phyloP scores from a whole-genome alignment of 2,113 vertebrate genomes.

The Melanerpes aurifrons region DNA sequence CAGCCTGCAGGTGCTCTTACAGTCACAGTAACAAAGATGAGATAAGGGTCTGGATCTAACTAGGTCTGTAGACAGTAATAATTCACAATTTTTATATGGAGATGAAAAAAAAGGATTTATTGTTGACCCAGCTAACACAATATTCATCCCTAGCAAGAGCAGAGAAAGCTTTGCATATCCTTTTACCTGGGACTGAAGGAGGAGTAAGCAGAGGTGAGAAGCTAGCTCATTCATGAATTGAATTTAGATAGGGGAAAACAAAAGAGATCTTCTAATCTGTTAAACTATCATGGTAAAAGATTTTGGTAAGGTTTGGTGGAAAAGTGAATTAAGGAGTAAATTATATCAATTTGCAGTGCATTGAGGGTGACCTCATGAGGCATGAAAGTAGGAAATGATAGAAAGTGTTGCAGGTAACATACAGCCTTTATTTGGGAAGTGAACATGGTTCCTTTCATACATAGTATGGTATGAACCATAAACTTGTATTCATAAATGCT shows the following conservation, averaged over 20 bases:
- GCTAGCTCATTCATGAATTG: background rate
- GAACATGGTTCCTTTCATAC: background rate
- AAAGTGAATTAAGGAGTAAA: background rate
- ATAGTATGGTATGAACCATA: background rate
- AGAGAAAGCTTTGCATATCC: background rate
- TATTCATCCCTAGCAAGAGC: background rate
- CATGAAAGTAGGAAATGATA: background rate
- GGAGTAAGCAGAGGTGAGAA: background rate
- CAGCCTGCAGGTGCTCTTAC: background rate
- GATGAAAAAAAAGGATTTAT: background rate
- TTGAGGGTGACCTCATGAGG: background rate
- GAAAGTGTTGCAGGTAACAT: background rate
- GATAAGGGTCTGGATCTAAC: background rate
- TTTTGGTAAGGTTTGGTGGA: background rate
- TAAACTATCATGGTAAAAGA: background rate
- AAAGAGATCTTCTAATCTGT: background rate
- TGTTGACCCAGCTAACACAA: background rate
- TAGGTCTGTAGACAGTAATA: background rate
- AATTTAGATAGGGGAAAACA: background rate
- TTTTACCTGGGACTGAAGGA: background rate
- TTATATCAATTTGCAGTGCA: background rate
- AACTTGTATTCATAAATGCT: background rate
- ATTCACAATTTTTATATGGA: background rate
- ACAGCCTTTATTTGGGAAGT: background rate
- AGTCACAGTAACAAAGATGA: background rate